phyloP scores from a whole-genome alignment of 2,113 vertebrate species.

The Physeter macrocephalus region DNA sequence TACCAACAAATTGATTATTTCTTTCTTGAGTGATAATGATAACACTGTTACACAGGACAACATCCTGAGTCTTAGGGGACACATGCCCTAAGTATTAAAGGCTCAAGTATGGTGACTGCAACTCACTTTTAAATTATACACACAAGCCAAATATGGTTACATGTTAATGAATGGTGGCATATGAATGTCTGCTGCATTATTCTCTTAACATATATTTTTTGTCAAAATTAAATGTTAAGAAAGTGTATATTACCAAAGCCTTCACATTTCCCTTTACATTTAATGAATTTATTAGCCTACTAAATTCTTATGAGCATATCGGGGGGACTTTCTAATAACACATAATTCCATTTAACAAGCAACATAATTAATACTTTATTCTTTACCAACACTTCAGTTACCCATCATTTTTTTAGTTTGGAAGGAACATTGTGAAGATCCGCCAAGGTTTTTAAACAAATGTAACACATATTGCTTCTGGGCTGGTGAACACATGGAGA shows the following conservation, averaged over 20 bases:
- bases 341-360: neutral
- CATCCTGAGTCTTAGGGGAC: neutral
- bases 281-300: neutral
- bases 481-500: neutral
- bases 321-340: neutral
- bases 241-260: neutral
- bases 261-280: neutral
- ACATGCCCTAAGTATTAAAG: neutral
- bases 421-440: neutral
- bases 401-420: neutral
- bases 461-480: neutral
- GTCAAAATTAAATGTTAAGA: neutral
- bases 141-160: neutral
- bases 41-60: neutral
- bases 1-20: neutral
- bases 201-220: neutral
- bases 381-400: neutral
- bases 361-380: neutral
- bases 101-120: neutral
- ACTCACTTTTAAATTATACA: neutral
- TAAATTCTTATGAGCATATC: neutral
- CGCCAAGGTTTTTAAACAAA: neutral
- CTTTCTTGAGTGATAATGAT: neutral
- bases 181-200: neutral
- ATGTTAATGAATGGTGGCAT: neutral